Percentiles rank a stretch among this genome's conserved stretches.
Evolutionary conservation across 1,140 invertebrate species (phyloP).

Genomic region (Metopolophium dirhodum): DNA sequence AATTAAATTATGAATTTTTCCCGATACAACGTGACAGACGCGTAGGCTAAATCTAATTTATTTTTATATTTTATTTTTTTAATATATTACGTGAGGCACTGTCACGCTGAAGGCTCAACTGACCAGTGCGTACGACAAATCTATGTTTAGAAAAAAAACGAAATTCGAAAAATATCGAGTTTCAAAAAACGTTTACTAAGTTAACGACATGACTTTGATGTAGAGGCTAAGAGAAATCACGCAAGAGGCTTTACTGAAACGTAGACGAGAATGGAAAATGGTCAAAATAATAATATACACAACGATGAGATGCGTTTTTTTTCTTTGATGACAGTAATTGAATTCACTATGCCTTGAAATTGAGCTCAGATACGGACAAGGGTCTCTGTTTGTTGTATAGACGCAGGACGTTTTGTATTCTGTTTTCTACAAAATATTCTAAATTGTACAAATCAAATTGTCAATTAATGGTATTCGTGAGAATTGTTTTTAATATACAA

Average conservation of each 20-base stretch:
- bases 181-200: constrained; percentile 14
- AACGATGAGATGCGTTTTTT: background rate
- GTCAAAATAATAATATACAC: constrained; percentile 8
- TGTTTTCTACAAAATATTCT: background rate
- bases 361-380: background rate
- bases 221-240: background rate
- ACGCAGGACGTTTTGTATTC: background rate
- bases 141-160: background rate
- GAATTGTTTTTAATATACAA: background rate
- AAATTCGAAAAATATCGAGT: background rate
- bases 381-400: background rate
- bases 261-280: background rate
- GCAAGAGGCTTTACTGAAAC: background rate
- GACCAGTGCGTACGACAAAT: too few relatives aligned
- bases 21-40: too few relatives aligned
- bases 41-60: too few relatives aligned
- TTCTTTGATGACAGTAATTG: background rate
- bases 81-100: too few relatives aligned
- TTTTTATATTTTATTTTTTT: too few relatives aligned
- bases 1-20: too few relatives aligned
- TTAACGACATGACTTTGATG: background rate
- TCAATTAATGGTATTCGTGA: background rate
- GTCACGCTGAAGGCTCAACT: too few relatives aligned
- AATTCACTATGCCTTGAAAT: constrained; percentile 4
- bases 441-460: background rate